A percentile compares a stretch with the other conserved stretches of the same genome.
Evolutionary conservation across 2,888 invertebrate species (phyloP).

Genomic region (Caenorhabditis zanzibari): DNA sequence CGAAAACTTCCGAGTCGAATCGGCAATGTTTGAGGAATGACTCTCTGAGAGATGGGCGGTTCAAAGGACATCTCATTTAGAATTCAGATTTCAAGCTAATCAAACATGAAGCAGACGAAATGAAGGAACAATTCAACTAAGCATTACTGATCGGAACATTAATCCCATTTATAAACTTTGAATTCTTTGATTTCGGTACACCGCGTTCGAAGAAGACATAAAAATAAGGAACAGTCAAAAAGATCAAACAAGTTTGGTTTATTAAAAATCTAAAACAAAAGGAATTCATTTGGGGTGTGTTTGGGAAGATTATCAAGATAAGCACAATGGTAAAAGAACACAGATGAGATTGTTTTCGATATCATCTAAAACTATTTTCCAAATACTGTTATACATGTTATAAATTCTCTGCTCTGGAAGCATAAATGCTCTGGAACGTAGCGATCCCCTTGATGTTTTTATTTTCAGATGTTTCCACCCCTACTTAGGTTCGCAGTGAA

Average conservation of each 20-base stretch:
- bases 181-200: background rate
- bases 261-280: background rate
- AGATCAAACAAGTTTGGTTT: conserved; percentile 5
- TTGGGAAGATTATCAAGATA: background rate
- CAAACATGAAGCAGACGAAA: conserved; percentile 15
- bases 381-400: too few species aligned
- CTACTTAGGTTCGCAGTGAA: too few species aligned
- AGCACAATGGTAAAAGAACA: too few species aligned
- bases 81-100: conserved; percentile 40
- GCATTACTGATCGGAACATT: conserved; percentile 12
- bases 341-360: too few species aligned
- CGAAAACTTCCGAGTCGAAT: conserved; percentile 50
- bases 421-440: too few species aligned
- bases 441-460: too few species aligned
- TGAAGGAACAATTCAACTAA: conserved; percentile 12
- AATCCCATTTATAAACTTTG: conserved; percentile 12
- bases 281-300: background rate
- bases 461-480: too few species aligned
- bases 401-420: too few species aligned
- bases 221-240: conserved; percentile 8
- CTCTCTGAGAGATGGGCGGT: conserved; percentile 16
- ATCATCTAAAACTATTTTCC: too few species aligned
- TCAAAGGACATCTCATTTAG: conserved; percentile 47
- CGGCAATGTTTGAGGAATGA: conserved; percentile 56
- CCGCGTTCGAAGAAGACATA: background rate